Base-by-base conservation (phyloP, 1,140 invertebrate species). In the Platyura marginata region DNA sequence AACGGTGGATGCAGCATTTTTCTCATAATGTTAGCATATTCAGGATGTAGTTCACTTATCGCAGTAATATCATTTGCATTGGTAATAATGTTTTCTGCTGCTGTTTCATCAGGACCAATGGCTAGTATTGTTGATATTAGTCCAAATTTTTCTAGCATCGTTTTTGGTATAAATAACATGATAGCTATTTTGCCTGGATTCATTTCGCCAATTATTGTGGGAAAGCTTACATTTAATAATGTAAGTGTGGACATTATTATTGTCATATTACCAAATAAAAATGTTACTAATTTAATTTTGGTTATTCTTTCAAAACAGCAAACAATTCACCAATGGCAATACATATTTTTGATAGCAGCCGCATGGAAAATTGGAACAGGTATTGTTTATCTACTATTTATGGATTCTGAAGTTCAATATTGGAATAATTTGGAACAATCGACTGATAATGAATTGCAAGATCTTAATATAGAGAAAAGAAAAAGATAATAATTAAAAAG, bases 271-370 rank as follows among this genome's bases (percentile, higher is more conserved):
- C 3, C 5, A 40, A 20, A 3, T 18, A 21, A 10, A 10, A 11
- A 8, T 6, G 10, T 21, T 10, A 20, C 6, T 8, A 41, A 41
- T 40, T 42, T 44, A 19, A 25, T 25, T 23, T 3, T 19, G 40
- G 32, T 43, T 19, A 44, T 42, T 36, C 49, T 29, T 44, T 44
- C 46, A 49, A 40, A 50, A 58, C 48, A 80, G 75, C 74, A 79
- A 75, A 77, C 73, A 0, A 64, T 72, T 21, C 63, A 63, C 2
- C 72, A 75, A 46, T 80, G 76, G 76, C 69, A 72, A 47, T 59
- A 72, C 44, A 74, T 79, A 1, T 79, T 74, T 47, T 51, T 75
- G 16, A 68, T 80, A 3, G 61, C 68, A 0, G 62, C 71, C 3
- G 49, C 47, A 0, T 70, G 73, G 56, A 48, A 74, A 1, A 51